Base-by-base conservation (phyloP, 2,888 invertebrate species). In the Noctua pronuba region DNA sequence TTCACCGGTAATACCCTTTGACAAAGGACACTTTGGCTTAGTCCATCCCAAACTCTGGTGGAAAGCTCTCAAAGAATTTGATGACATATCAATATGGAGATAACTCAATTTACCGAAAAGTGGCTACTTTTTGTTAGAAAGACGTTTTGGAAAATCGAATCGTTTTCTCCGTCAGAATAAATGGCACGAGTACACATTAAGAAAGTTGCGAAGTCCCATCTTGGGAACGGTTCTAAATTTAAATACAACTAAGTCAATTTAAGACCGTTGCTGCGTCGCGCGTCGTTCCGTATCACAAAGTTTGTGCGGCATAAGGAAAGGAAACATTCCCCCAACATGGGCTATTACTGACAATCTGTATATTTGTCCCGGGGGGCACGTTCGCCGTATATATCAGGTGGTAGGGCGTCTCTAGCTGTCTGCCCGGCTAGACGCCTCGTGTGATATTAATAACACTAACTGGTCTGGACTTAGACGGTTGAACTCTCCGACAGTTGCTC, bases 371-470 rank as follows among this genome's bases (percentile, higher is more conserved):
- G 24, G 3, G 84, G 80, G 89, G 68, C 88, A 89, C 89, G 89
- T 88, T 73, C 71, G 24, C 62, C 35, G 46, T 82, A 78, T 85
- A 88, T 76, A 79, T 85, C 88, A 89, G 88, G 87, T 86, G 83
- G 71, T 38, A 68, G 80, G 75, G 73, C 67, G 68, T 70, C 75
- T 74, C 64, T 44, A 41, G 75, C 78, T 69, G 85, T 79, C 81
- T 86, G 77, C 38, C 64, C 72, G 88, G 78, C 86, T 89, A 86
- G 88, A 83, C 89, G 75, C 76, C 73, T 73, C 64, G 69, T 84
- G 79, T 82, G 72, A 85, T 88, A 87, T 87, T 88, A 88, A 88
- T 88, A 88, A 79, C 80, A 83, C 76, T 85, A 87, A 88, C 80
- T 81, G 80, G 76, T 80, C 71, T 66, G 79, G 85, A 85, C 85